Conservation (phyloP, 2,797 vertebrate genomes). For the Betta splendens region DNA sequence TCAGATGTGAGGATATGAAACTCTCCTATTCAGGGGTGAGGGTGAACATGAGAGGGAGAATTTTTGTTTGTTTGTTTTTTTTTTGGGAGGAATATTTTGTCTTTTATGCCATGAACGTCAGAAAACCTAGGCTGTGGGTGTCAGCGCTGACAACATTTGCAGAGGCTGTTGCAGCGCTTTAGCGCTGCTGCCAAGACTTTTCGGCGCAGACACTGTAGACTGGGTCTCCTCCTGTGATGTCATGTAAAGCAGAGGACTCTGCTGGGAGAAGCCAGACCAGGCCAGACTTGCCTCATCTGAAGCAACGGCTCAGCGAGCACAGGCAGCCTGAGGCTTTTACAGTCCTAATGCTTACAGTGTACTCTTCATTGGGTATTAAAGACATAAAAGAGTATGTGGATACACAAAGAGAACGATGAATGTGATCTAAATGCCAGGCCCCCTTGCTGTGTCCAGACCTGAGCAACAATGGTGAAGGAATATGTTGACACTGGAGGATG, state of each 20-base stretch:
- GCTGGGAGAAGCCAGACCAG: constrained; percentile 55
- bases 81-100: constrained; percentile 36
- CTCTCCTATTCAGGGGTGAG: constrained; percentile 25
- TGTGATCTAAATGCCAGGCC: constrained; percentile 77
- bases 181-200: constrained; percentile 46
- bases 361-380: constrained; percentile 79
- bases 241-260: constrained; percentile 52
- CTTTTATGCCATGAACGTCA: constrained; percentile 34
- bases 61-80: too few relatives aligned
- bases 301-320: constrained; percentile 63
- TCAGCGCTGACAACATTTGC: constrained; percentile 53
- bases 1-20: constrained; percentile 40
- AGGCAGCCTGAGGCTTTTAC: constrained; percentile 60
- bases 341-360: constrained; percentile 57
- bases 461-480: constrained; percentile 61
- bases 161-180: constrained; percentile 50
- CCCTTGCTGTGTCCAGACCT: constrained; percentile 50
- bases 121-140: constrained; percentile 32
- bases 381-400: constrained; percentile 73
- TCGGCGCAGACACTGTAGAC: constrained; percentile 45
- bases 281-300: constrained; percentile 53
- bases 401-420: constrained; percentile 71
- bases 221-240: constrained; percentile 45
- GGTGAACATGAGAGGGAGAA: constrained; percentile 29
- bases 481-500: constrained; percentile 57